Evolutionary conservation across 2,888 invertebrate genomes (phyloP).

Genomic region (Trissolcus japonicus): DNA sequence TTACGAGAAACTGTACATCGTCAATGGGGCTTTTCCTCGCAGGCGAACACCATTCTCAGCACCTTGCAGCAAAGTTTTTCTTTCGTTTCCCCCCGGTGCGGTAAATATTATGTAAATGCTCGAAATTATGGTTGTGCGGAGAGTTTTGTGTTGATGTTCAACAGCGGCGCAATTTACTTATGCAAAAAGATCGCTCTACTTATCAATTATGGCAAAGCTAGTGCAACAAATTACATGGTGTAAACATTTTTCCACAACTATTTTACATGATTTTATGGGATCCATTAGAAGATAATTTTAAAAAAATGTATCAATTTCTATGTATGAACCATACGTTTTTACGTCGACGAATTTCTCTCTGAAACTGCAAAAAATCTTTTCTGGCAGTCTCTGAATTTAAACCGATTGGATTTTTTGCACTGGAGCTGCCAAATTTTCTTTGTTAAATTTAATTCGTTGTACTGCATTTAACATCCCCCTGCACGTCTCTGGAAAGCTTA

Average conservation of each 20-base stretch:
- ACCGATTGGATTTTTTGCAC: no score
- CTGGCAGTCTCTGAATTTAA: no score
- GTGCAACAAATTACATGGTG: no score
- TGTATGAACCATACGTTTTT: no score
- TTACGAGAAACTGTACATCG: constrained; percentile 51
- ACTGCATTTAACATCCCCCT: no score
- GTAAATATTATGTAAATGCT: constrained; percentile 49
- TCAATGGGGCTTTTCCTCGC: constrained; percentile 22
- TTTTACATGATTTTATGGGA: no score
- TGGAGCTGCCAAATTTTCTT: no score
- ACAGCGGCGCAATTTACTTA: constrained; percentile 25
- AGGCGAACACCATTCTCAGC: constrained; percentile 33
- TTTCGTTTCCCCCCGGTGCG: constrained; percentile 21
- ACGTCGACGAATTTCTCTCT: no score
- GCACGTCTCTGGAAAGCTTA: constrained; percentile 12
- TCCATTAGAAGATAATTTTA: no score
- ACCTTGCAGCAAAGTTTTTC: constrained; percentile 25
- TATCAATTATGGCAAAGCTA: constrained; percentile 18
- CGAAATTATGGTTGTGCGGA: constrained; percentile 44
- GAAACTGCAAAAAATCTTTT: no score
- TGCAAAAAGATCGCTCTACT: constrained; percentile 13
- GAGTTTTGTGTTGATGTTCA: constrained; percentile 38
- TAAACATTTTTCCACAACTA: not conserved
- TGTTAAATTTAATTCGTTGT: no score
- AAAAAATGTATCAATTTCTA: no score